phyloP scores from a whole-genome alignment of 2,797 vertebrate species.

The Amblyopsis hoosieri region DNA sequence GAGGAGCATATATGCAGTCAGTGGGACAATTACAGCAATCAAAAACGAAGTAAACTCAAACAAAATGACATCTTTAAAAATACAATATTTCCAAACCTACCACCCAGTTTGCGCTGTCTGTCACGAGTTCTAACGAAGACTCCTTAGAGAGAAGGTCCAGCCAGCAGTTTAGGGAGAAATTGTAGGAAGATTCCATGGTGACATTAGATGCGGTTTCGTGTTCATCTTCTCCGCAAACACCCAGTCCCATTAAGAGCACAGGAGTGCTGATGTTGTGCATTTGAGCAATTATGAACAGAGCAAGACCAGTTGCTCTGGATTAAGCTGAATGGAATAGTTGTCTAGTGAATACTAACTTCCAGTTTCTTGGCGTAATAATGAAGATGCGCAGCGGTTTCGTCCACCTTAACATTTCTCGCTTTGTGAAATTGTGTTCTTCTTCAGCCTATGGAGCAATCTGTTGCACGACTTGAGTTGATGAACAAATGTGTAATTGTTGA shows the following conservation, averaged over 20 bases:
- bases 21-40: too few relatives aligned
- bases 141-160: conserved; percentile 77
- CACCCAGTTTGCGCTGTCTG: conserved; percentile 72
- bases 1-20: too few relatives aligned
- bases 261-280: conserved; percentile 73
- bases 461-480: too few relatives aligned
- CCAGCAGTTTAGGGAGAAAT: conserved; percentile 79
- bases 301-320: background rate
- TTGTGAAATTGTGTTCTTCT: too few relatives aligned
- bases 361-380: too few relatives aligned
- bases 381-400: too few relatives aligned
- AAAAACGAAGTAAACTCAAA: background rate
- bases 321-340: background rate
- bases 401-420: too few relatives aligned
- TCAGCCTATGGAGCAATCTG: too few relatives aligned
- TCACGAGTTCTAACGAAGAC: conserved; percentile 66
- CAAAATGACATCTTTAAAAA: background rate
- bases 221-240: conserved; percentile 68
- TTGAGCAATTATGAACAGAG: conserved; percentile 3
- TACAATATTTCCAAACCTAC: conserved; percentile 39
- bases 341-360: too few relatives aligned
- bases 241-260: conserved; percentile 27
- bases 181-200: conserved; percentile 44
- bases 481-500: too few relatives aligned
- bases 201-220: conserved; percentile 49